Base-by-base conservation (phyloP, 1,140 invertebrate genomes). In the Uloborus diversus region DNA sequence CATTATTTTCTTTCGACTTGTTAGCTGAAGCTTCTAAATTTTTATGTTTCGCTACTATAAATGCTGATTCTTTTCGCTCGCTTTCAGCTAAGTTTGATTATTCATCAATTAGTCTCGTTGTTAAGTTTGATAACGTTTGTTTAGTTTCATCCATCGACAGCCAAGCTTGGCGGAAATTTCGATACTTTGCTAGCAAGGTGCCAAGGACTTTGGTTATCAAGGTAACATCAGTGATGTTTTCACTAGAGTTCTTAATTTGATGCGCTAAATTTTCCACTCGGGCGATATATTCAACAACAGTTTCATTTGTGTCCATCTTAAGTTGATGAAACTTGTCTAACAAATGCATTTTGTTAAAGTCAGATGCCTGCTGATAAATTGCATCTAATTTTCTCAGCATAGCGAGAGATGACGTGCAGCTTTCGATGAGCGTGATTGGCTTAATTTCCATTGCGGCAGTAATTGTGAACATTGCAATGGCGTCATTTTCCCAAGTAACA, bases 321-420 rank as follows among this genome's bases (percentile, higher is more conserved):
- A 69, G 4, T 53, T 53, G 47, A n/a, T 69, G 66, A 33, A 69
- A 69, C 23, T 32, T 56, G 7, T 56, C 66, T 4, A 69, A 23
- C 17, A 57, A 20, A n/a, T 56, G 27, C 66, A 69, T 53, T 66
- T 66, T 66, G 23, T 66, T 66, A 27, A 47, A 66, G 32, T 66
- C 64, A 2, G 23, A 66, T 66, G 53, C 56, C 28, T 42, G 33
- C 17, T 69, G 9, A 14, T 33, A 69, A 9, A 33, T 53, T 4
- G 23, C 32, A n/a, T 32, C 49, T 32, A 56, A 56, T 33, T 69
- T 69, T 7, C 4, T 25, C 1, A 69, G 27, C 66, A 69, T 30
- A 32, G 17, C 1, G 1, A 33, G 4, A 1, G 49, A 69, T 33
- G 49, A 53, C 3, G 25, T 11, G 32, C 47, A 69, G 9, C 14